Conservation (phyloP, 2,888 invertebrate genomes). For the Xiphydria camelus region DNA sequence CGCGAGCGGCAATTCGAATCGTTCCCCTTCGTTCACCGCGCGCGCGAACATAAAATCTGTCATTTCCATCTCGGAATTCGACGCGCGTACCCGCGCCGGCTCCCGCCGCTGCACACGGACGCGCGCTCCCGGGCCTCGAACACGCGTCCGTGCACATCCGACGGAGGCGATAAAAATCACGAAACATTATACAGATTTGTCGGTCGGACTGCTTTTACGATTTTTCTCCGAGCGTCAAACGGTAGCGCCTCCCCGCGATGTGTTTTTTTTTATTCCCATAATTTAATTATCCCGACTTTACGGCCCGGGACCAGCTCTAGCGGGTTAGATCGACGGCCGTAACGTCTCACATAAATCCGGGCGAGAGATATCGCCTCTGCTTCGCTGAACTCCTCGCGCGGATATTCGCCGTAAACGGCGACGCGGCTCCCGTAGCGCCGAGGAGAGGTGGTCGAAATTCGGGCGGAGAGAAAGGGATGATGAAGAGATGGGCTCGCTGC, state of each 20-base stretch:
- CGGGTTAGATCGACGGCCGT: constrained; percentile 41
- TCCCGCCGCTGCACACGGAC: constrained; percentile 4
- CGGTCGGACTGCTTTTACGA: constrained; percentile 56
- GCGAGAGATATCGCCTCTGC: constrained; percentile 43
- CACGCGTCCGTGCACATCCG: constrained; percentile 17
- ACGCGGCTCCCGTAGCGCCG: constrained; percentile 4
- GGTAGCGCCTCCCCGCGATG: constrained; percentile 9
- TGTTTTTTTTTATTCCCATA: constrained; percentile 45
- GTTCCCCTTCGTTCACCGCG: background rate
- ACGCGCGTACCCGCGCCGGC: background rate
- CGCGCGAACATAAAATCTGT: background rate
- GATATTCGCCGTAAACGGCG: constrained; percentile 39
- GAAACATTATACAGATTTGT: constrained; percentile 57
- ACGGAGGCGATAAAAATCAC: constrained; percentile 53
- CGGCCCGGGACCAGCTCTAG: constrained; percentile 41
- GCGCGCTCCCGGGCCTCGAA: constrained; percentile 9
- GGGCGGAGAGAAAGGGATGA: too few relatives aligned
- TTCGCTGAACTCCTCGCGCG: constrained; percentile 23
- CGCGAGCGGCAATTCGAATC: too few relatives aligned
- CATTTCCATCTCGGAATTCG: background rate
- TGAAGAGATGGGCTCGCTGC: too few relatives aligned
- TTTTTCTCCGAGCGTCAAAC: constrained; percentile 46
- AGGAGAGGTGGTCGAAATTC: too few relatives aligned
- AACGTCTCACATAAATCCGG: constrained; percentile 46
- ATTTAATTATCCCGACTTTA: constrained; percentile 55